These are phyloP conservation scores for Crossaster papposus DNA, from an alignment of 53 echinoderm and acorn worm genomes.

Conservation along the genomic window DNA sequence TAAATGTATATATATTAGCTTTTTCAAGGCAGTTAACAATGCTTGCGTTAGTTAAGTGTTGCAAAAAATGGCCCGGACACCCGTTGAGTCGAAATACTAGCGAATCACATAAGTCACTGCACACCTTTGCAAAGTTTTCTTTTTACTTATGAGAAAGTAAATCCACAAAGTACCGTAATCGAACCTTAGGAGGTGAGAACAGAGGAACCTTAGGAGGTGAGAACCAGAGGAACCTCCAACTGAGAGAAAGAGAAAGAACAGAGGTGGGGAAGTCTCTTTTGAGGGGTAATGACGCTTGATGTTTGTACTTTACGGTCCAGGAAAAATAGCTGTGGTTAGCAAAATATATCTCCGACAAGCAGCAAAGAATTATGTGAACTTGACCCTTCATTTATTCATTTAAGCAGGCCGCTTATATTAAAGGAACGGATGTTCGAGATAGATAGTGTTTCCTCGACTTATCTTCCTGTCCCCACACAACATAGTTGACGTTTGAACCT, in stretches of 20 bases:
- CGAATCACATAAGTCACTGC: slow-evolving; percentile 31
- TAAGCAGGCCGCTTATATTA: too few relatives aligned
- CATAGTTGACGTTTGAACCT: too few relatives aligned
- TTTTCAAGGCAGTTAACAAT: slow-evolving; percentile 6
- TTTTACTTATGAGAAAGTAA: neutral
- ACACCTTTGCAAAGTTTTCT: neutral
- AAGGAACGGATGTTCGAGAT: too few relatives aligned
- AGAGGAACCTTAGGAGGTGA: neutral
- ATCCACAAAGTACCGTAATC: neutral
- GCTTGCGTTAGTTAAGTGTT: slow-evolving; percentile 49
- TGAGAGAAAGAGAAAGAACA: neutral
- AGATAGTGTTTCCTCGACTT: too few relatives aligned
- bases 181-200: slow-evolving; percentile 35
- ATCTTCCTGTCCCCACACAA: too few relatives aligned
- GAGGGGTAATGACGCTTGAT: neutral
- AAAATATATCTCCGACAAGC: neutral
- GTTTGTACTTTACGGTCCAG: neutral
- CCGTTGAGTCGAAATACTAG: neutral
- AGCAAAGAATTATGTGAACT: neutral
- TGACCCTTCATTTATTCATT: too few relatives aligned
- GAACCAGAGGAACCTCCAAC: neutral
- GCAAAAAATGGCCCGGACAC: slow-evolving; percentile 40
- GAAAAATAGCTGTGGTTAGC: neutral
- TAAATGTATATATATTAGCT: neutral
- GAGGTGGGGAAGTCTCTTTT: neutral